A percentile compares a stretch with the other conserved stretches of the same genome.
phyloP scores from a whole-genome alignment of 2,888 invertebrate genomes.

The Lasioglossum zephyrum region DNA sequence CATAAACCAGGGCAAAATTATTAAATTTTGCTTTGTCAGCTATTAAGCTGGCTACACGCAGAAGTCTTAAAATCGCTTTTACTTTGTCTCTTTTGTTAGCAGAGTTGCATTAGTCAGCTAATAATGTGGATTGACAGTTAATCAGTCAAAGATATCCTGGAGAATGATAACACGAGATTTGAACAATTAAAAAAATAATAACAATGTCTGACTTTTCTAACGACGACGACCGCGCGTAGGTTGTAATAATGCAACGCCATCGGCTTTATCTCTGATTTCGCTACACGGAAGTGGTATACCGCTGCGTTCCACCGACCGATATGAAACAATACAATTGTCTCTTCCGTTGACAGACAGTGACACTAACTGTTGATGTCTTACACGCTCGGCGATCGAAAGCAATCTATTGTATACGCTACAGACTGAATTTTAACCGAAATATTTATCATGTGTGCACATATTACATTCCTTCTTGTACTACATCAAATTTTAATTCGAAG shows the following conservation, averaged over 20 bases:
- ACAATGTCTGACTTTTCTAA: constrained; percentile 32
- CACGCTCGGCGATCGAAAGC: not conserved
- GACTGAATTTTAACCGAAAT: not conserved
- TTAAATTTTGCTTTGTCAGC: too few relatives aligned
- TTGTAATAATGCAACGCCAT: constrained; percentile 48
- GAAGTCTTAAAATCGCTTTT: not conserved
- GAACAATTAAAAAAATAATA: not conserved
- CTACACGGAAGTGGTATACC: constrained; percentile 64
- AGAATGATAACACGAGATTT: not conserved
- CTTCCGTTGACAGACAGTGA: constrained; percentile 29
- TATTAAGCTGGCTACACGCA: not conserved
- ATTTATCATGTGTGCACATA: not conserved
- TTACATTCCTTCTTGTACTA: not conserved
- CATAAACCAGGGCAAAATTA: not conserved
- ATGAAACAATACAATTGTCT: constrained; percentile 52
- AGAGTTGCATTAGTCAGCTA: not conserved
- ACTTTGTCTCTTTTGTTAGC: too few relatives aligned
- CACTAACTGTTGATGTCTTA: constrained; percentile 3
- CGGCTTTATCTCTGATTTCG: constrained; percentile 59
- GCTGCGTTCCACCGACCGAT: constrained; percentile 33
- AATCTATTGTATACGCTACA: not conserved
- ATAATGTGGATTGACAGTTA: not conserved
- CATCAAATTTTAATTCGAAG: not conserved
- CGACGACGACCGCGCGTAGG: constrained; percentile 28
- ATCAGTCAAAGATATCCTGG: constrained; percentile 10